Base-by-base conservation (phyloP, 2,888 invertebrate genomes). In the Agrochola macilenta region DNA sequence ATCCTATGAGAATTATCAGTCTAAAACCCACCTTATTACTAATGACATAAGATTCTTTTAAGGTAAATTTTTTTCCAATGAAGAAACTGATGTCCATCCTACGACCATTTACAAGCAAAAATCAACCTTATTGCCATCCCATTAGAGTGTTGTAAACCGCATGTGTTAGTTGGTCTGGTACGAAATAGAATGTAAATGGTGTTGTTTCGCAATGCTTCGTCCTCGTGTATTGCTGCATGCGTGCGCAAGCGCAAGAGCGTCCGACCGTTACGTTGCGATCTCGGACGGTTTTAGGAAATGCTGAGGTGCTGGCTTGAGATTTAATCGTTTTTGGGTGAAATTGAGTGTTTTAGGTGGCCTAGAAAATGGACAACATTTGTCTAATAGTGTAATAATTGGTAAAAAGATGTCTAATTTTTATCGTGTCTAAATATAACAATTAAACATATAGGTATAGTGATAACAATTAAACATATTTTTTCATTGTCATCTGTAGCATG, bases 201-300 rank as follows among this genome's bases (percentile, higher is more conserved):
- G 81, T 72, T 80, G 81, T 89, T 87, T 88, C 87, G 82, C 79
- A 90, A 91, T 87, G 74, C 78, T 69, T 79, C 90, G 91, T 92
- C 91, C 91, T 91, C 92, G 91, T 85, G 72, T 78, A 86, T 71
- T 80, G 78, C 64, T 74, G 90, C 86, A 90, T 89, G 87, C 84
- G 78, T 89, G 87, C 84, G 78, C 79, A 30, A 65, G 81, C 74
- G 79, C 82, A 8, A 66, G 81, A 73, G 82, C 81, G 87, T 61
- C 90, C 83, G 89, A 90, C 83, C 91, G 90, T 89, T 89, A 86
- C 91, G 89, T 89, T 89, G 87, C 90, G 89, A 86, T 90, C 88
- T 90, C 82, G 79, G 70, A 60, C 75, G 81, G 80, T 52, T 88
- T 88, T 86, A 74, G 75, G 81, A 88, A 87, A 87, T 74, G 64